Percentiles rank a stretch among this genome's conserved stretches.
Evolutionary conservation across 2,888 invertebrate genomes (phyloP).

Genomic region (Thumatha senex): DNA sequence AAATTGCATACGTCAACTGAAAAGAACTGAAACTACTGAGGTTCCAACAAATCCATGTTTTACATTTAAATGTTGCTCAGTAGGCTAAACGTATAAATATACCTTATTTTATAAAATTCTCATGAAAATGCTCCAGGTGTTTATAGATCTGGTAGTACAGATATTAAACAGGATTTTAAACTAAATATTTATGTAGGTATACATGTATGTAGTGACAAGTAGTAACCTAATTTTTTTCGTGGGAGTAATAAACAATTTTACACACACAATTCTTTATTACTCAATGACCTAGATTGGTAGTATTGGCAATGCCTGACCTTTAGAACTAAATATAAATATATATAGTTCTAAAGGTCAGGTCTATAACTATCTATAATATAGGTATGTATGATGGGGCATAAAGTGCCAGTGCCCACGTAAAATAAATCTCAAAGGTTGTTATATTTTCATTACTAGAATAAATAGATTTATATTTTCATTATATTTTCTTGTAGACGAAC

Average conservation of each 20-base stretch:
- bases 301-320: conserved; percentile 26
- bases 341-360: conserved; percentile 7
- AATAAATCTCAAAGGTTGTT: conserved; percentile 30
- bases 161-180: too few relatives aligned
- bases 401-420: conserved; percentile 18
- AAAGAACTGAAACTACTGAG: too few relatives aligned
- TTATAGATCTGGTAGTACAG: too few relatives aligned
- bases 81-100: too few relatives aligned
- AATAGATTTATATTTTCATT: conserved; percentile 12
- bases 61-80: too few relatives aligned
- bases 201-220: conserved; percentile 15
- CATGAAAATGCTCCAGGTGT: too few relatives aligned
- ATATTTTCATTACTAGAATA: conserved; percentile 13
- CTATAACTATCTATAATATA: too few relatives aligned
- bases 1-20: too few relatives aligned
- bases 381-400: not conserved
- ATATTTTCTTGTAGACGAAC: conserved; percentile 3
- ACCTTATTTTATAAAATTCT: too few relatives aligned
- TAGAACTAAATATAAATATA: conserved; percentile 19
- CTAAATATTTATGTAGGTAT: conserved; percentile 12
- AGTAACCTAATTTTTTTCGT: too few relatives aligned
- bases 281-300: conserved; percentile 1
- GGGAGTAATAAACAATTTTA: not conserved
- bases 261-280: not conserved
- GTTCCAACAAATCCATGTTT: too few relatives aligned